Evolutionary conservation across 2,113 vertebrate species (phyloP).

Genomic region (Etia nguti): DNA sequence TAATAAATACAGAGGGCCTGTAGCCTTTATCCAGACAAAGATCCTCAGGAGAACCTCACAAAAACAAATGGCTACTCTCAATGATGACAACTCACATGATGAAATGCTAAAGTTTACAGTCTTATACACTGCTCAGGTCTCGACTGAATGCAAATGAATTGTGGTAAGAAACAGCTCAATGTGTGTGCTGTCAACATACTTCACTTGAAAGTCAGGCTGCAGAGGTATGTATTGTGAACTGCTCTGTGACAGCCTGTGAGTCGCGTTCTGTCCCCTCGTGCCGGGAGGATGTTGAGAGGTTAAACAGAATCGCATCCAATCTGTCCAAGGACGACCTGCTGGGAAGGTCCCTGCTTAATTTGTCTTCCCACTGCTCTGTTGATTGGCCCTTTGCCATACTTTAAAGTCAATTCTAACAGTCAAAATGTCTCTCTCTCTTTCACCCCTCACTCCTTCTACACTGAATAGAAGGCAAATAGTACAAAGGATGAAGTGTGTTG

Average conservation of each 20-base stretch:
- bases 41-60: conserved; percentile 23
- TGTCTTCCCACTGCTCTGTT: conserved; percentile 43
- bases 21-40: conserved; percentile 43
- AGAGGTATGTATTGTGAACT: background rate
- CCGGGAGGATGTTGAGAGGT: conserved; percentile 49
- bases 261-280: conserved; percentile 12
- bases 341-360: conserved; percentile 60
- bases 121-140: background rate
- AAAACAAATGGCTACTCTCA: conserved; percentile 46
- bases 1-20: conserved; percentile 62
- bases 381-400: conserved; percentile 52
- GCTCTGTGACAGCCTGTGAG: background rate
- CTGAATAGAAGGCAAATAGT: background rate
- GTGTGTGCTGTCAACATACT: background rate
- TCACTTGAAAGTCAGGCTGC: conserved; percentile 10
- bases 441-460: background rate
- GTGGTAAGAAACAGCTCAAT: background rate
- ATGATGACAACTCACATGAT: conserved; percentile 35
- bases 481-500: conserved; percentile 23
- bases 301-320: conserved; percentile 46
- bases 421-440: conserved; percentile 21
- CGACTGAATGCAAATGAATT: conserved; percentile 7
- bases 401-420: conserved; percentile 52
- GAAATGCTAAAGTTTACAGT: conserved; percentile 7
- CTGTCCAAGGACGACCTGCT: conserved; percentile 56